phyloP scores from a whole-genome alignment of 1,140 invertebrate species.

The Neodiprion virginianus region DNA sequence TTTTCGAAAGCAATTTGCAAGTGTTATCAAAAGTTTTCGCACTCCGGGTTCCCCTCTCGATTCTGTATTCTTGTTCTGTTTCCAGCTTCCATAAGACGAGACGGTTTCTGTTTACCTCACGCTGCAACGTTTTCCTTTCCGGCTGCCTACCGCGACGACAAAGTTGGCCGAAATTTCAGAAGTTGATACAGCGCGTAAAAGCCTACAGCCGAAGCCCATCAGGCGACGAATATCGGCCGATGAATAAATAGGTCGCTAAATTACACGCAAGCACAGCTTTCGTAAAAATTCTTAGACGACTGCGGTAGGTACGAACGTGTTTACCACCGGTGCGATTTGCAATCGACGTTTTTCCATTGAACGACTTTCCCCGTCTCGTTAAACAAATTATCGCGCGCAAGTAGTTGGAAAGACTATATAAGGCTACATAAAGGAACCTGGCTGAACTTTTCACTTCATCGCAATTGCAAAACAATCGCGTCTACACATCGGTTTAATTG shows the following conservation, averaged over 20 bases:
- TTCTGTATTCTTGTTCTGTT: constrained; percentile 1
- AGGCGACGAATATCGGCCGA: neutral
- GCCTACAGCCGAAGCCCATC: too few species aligned
- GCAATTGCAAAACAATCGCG: neutral
- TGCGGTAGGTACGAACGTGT: too few species aligned
- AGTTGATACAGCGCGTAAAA: too few species aligned
- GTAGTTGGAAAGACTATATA: neutral
- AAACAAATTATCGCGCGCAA: neutral
- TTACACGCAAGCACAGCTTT: neutral
- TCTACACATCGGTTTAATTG: neutral
- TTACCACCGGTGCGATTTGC: neutral
- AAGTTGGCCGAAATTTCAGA: too few species aligned
- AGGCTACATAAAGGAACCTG: neutral
- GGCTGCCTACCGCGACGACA: too few species aligned
- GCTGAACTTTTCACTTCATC: neutral
- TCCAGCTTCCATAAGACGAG: neutral
- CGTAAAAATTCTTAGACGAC: neutral
- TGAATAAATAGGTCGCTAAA: neutral
- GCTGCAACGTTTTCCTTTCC: too few species aligned
- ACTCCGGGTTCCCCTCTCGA: constrained; percentile 30
- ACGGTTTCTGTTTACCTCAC: neutral
- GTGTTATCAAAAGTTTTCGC: constrained; percentile 57
- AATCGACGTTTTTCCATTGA: neutral
- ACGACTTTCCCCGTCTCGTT: neutral
- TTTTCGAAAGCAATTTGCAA: constrained; percentile 62